Base-by-base conservation (phyloP, 2,888 invertebrate genomes). In the Odontocolon sp. region DNA sequence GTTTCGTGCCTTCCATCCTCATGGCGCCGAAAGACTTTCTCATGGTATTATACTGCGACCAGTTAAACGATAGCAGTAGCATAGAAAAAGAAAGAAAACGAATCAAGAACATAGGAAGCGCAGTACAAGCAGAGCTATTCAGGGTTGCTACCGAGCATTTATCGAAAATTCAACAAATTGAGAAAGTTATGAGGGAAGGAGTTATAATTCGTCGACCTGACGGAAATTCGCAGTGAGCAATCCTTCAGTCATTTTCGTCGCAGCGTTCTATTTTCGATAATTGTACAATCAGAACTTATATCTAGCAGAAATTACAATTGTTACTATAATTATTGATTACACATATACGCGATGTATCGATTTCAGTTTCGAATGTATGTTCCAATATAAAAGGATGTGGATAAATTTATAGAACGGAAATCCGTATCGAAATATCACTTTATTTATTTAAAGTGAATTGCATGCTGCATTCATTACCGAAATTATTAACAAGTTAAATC, bases 21-120 rank as follows among this genome's bases (percentile, higher is more conserved):
- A 45, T 68, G 69, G 36, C 54, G 54, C 73, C 77, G 77, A 67
- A 77, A 70, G 67, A 72, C 72, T 75, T 79, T 73, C 79, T 50
- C 50, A 61, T 61, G 21, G 33, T 36, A 28, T 21, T 31, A 9
- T 63, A 33, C 45, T 23, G n/a, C 26, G 5, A 21, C 38, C 18
- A 18, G 28, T 26, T 38, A 59, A 52, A 6, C 38, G 52, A 56
- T 3, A 23, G 5, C 1, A 26, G 56, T 2, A 56, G 31, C 28
- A 36, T 56, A 38, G 38, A 56, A 56, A 18, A 33, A 33, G 31
- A 45, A 21, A 47, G 45, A n/a, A 14, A 54, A 33, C 4, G 3
- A 28, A 1, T 11, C 16, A 54, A 33, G 18, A 54, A n/a, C n/a
- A n/a, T n/a, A n/a, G n/a, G 33, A n/a, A 3, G 23, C 50, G 50